phyloP scores from a whole-genome alignment of 2,797 vertebrate genomes.

The Australoheros facetus region DNA sequence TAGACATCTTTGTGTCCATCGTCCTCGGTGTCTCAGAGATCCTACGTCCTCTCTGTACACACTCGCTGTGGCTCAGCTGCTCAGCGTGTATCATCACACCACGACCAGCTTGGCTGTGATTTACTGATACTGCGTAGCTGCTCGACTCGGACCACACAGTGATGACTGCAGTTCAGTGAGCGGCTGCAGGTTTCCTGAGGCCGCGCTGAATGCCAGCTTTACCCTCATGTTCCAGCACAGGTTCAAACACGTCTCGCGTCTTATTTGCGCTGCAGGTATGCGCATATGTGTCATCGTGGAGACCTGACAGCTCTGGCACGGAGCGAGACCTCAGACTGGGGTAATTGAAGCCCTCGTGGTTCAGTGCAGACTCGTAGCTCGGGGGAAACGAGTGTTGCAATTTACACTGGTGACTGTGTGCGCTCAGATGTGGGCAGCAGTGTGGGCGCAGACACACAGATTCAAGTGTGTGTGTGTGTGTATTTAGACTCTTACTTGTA shows the following conservation, averaged over 20 bases:
- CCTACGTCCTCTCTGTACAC: too few relatives aligned
- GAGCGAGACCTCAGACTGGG: background rate
- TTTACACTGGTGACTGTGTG: background rate
- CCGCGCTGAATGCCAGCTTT: too few relatives aligned
- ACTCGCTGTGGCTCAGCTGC: background rate
- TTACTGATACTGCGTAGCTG: too few relatives aligned
- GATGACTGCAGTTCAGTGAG: background rate
- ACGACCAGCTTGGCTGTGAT: background rate
- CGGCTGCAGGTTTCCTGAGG: background rate
- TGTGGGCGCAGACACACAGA: background rate
- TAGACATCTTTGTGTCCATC: background rate
- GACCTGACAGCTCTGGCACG: background rate
- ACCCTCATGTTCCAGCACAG: background rate
- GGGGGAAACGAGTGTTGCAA: background rate
- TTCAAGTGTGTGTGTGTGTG: background rate
- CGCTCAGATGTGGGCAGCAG: too few relatives aligned
- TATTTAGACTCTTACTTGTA: slow-evolving; percentile 85
- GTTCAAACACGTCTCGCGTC: background rate
- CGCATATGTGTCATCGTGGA: background rate
- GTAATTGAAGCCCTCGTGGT: background rate
- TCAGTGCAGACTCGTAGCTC: background rate
- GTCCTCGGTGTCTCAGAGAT: too few relatives aligned
- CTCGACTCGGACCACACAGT: too few relatives aligned
- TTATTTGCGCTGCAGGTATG: slow-evolving; percentile 11
- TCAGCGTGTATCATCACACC: too few relatives aligned